These are phyloP conservation scores for Lepidonotus clava DNA, from an alignment of 2,888 invertebrate species.

Conservation along the genomic window DNA sequence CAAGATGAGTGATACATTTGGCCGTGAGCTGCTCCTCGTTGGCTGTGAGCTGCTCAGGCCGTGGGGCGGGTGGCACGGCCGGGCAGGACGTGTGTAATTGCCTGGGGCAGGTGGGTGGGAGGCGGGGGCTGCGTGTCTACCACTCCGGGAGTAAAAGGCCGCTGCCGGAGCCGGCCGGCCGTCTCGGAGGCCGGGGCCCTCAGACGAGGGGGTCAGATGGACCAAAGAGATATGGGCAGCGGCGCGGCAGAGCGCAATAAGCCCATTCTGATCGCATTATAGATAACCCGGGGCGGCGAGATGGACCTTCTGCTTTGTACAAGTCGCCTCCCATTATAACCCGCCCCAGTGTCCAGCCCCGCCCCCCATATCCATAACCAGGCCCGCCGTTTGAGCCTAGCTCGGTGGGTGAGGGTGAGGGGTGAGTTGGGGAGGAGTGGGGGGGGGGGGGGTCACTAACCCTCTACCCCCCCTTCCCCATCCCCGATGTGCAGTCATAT, in stretches of 20 bases:
- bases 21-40: too few species aligned
- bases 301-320: neutral
- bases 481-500: too few species aligned
- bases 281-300: neutral
- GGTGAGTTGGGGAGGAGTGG: too few species aligned
- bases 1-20: too few species aligned
- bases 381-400: too few species aligned
- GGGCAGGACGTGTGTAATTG: too few species aligned
- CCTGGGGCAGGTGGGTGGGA: neutral
- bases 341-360: neutral
- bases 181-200: neutral
- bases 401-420: neutral
- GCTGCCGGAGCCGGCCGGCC: neutral
- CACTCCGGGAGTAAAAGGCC: neutral
- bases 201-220: neutral
- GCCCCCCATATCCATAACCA: neutral
- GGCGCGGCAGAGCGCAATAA: conserved; percentile 6
- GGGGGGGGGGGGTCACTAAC: too few species aligned
- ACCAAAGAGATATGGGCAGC: neutral
- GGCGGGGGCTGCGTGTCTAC: neutral
- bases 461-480: too few species aligned
- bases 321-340: neutral
- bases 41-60: too few species aligned
- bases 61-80: too few species aligned
- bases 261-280: conserved; percentile 5